Conservation (phyloP, 2,113 vertebrate species). For the Pleuronectes platessa region DNA sequence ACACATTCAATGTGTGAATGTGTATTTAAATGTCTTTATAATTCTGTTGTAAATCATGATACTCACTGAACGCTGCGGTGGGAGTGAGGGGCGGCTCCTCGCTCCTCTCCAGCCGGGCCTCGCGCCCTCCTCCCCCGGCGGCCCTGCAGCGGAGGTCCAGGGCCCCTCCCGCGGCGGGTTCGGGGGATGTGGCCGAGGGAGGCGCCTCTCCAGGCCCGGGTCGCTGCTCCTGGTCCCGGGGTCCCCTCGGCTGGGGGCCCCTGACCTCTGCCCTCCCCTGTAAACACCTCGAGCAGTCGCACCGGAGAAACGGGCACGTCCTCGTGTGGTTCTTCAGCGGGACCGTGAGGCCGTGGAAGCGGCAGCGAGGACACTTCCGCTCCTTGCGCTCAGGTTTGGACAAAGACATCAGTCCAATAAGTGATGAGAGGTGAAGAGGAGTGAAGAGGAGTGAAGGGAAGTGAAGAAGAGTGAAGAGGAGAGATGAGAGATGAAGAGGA, state of each 20-base stretch:
- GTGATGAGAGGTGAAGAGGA: too few relatives aligned
- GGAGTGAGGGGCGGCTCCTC: neutral
- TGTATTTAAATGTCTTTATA: too few relatives aligned
- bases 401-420: neutral
- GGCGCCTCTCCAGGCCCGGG: neutral
- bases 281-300: constrained; percentile 45
- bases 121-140: neutral
- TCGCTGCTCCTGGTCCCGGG: neutral
- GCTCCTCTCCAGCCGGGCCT: accelerated
- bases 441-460: too few relatives aligned
- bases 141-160: neutral
- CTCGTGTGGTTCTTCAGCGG: constrained; percentile 31
- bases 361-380: constrained; percentile 38
- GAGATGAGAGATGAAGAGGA: too few relatives aligned
- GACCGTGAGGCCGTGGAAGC: constrained; percentile 45
- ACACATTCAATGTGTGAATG: too few relatives aligned
- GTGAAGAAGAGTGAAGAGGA: too few relatives aligned
- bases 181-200: neutral
- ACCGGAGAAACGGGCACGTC: neutral
- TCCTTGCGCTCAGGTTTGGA: neutral
- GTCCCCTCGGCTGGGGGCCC: neutral
- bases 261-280: neutral
- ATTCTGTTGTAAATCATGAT: too few relatives aligned
- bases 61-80: constrained; percentile 4
- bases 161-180: neutral